Base-by-base conservation (phyloP, 2,888 invertebrate species). In the Hyles lineata region DNA sequence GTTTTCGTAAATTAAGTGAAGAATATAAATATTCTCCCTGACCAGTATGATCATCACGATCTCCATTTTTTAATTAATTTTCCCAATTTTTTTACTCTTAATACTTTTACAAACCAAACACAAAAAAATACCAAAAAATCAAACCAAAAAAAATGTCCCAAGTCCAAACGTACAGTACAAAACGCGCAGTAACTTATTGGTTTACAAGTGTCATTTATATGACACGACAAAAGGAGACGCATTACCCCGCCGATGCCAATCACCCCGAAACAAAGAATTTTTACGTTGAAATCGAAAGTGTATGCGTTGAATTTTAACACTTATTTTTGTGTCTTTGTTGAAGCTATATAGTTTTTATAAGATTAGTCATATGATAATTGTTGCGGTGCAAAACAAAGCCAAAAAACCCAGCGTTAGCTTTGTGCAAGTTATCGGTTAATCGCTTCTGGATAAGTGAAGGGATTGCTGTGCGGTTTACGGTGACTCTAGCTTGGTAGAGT, bases 231-330 rank as follows among this genome's bases (percentile, higher is more conserved):
- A 77, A 74, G 72, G 60, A 58, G 21, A 72, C 73, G 73, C 74
- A 75, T 74, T 75, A 78, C 23, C 21, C 67, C 32, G 62, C 35
- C 69, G 74, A 70, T 82, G 86, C 78, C 90, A 89, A 83, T 87
- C 88, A 90, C 90, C 90, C 83, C 79, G 77, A 82, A 85, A 90
- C 91, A 92, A 92, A 91, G 90, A 87, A 87, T 78, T 85, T 78
- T 83, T 78, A 79, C 85, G 82, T 85, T 84, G 85, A 89, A 88
- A 89, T 85, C 83, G 88, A 89, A 89, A 90, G 88, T 83, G 80
- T 87, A 86, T 79, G 87, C 83, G 80, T 79, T 86, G 89, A 90
- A 90, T 91, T 83, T 89, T 89, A 91, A 92, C 89, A 87, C 88
- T 82, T 74, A 81, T 83, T 83, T 82, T 79, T 63, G 72, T 52